Percentiles rank a stretch among this genome's conserved stretches.
These are phyloP conservation scores for Cheilosia urbana DNA, from an alignment of 2,888 invertebrate species.

Conservation along the genomic window DNA sequence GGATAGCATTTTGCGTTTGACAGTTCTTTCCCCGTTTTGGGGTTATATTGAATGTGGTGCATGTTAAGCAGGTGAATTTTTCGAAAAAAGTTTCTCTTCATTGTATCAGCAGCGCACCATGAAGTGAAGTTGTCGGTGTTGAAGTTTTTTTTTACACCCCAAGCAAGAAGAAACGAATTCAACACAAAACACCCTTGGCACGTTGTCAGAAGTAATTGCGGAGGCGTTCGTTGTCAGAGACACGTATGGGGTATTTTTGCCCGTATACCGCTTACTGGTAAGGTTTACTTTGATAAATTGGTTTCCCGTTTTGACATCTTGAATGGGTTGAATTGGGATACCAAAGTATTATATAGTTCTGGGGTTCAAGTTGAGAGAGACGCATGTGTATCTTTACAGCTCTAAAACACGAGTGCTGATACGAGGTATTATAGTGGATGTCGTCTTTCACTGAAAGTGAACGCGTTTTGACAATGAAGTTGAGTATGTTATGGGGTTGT, in stretches of 20 bases:
- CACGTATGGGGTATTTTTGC: conserved; percentile 17
- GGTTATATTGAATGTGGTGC: background rate
- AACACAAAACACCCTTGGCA: conserved; percentile 35
- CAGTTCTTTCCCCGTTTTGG: conserved; percentile 6
- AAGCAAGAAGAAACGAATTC: background rate
- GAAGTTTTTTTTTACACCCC: background rate
- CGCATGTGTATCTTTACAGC: no score
- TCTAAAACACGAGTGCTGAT: no score
- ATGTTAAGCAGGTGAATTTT: conserved; percentile 1
- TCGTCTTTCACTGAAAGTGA: no score
- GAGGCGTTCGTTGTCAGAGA: conserved; percentile 16
- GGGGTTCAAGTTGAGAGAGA: no score
- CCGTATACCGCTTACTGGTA: conserved; percentile 1
- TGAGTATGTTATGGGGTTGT: no score
- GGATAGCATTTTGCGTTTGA: conserved; percentile 37
- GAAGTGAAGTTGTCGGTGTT: conserved; percentile 13
- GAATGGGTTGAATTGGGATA: conserved; percentile 31
- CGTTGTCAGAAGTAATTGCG: conserved; percentile 45
- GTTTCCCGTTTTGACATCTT: conserved; percentile 51
- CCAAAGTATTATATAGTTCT: background rate
- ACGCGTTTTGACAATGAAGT: no score
- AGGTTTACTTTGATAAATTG: conserved; percentile 47
- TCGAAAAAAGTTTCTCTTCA: conserved; percentile 20
- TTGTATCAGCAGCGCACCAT: conserved; percentile 9
- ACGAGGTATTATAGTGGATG: no score